A percentile compares a stretch with the other conserved stretches of the same genome.
Evolutionary conservation across 2,797 vertebrate species (phyloP).

Genomic region (Natrix natrix): DNA sequence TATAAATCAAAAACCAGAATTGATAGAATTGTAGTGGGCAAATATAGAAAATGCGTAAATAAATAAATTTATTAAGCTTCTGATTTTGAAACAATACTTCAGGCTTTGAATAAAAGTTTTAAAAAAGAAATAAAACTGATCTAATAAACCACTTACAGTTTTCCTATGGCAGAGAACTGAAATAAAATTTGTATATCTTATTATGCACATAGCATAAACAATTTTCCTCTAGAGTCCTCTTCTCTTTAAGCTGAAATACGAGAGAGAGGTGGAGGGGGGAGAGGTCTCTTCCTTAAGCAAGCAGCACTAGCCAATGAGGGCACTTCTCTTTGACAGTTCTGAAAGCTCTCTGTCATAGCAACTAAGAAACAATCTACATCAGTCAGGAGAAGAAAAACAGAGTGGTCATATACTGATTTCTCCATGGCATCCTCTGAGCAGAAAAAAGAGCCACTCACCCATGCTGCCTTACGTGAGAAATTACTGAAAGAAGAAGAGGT

Average conservation of each 20-base stretch:
- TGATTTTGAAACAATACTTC: neutral
- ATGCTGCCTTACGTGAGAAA: neutral
- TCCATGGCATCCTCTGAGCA: neutral
- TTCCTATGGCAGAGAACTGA: neutral
- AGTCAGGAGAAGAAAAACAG: too few relatives aligned
- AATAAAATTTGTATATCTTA: neutral
- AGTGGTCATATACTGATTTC: neutral
- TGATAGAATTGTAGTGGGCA: neutral
- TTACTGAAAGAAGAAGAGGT: conserved; percentile 28
- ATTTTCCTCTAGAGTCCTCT: neutral
- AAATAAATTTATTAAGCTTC: neutral
- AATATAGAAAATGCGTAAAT: neutral
- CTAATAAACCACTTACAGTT: neutral
- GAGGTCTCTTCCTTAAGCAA: neutral
- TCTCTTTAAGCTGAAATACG: neutral
- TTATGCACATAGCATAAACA: neutral
- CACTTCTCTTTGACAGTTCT: neutral
- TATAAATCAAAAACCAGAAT: neutral
- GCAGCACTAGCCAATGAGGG: neutral
- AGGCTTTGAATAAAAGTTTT: neutral
- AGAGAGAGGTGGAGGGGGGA: too few relatives aligned
- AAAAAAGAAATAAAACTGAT: neutral
- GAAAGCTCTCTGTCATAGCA: conserved; percentile 2
- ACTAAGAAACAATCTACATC: neutral
- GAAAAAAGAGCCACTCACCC: neutral